These are phyloP conservation scores for Trachelipus rathkii DNA, from an alignment of 1,140 invertebrate species.

Conservation along the genomic window DNA sequence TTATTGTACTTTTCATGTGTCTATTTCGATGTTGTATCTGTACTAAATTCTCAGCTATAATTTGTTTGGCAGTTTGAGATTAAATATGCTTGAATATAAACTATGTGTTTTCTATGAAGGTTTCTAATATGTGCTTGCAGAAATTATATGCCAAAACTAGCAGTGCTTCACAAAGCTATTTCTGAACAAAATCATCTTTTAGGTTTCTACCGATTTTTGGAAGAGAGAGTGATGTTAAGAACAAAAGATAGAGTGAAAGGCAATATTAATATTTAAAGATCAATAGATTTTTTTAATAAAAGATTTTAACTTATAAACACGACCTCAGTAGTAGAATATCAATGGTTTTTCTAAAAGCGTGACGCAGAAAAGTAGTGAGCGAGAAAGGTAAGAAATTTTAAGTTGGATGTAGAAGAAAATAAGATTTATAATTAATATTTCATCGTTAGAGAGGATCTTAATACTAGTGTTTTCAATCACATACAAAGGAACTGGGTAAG, in stretches of 20 bases:
- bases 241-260: too few relatives aligned
- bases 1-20: too few relatives aligned
- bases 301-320: too few relatives aligned
- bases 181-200: neutral
- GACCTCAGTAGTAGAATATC: too few relatives aligned
- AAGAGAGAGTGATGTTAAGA: neutral
- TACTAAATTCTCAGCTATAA: neutral
- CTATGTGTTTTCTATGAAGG: neutral
- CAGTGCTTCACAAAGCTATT: neutral
- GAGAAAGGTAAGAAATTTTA: neutral
- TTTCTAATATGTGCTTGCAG: neutral
- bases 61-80: neutral
- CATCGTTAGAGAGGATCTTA: neutral
- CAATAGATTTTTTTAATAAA: too few relatives aligned
- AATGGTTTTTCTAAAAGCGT: too few relatives aligned
- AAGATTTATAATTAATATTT: neutral
- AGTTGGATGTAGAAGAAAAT: neutral
- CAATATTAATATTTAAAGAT: too few relatives aligned
- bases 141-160: neutral
- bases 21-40: too few relatives aligned
- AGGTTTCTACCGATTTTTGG: neutral
- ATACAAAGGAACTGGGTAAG: slow-evolving; percentile 56
- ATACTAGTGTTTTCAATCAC: neutral
- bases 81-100: too few relatives aligned
- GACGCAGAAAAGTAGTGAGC: neutral